phyloP scores from a whole-genome alignment of 2,797 vertebrate species.

The Channa striata region DNA sequence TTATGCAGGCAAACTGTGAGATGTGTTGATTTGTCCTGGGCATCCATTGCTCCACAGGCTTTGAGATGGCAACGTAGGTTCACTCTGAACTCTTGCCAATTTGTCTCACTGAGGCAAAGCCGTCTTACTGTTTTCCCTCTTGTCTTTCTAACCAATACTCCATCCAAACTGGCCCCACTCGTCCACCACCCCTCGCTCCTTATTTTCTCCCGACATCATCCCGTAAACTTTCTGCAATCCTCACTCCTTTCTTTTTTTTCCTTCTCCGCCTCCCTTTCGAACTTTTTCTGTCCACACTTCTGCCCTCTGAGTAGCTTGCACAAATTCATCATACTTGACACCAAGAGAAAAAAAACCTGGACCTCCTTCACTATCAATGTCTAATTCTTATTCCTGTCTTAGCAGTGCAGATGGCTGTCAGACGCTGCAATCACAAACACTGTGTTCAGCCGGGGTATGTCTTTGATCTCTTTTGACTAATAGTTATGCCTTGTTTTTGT shows the following conservation, averaged over 20 bases:
- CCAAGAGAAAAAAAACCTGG: slow-evolving; percentile 43
- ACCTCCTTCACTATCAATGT: slow-evolving; percentile 67
- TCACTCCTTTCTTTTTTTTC: slow-evolving; percentile 25
- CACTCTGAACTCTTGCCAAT: slow-evolving; percentile 75
- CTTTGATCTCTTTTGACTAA: slow-evolving; percentile 83
- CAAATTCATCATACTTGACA: slow-evolving; percentile 60
- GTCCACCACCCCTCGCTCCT: slow-evolving; percentile 10
- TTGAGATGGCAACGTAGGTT: slow-evolving; percentile 70
- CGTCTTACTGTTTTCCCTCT: slow-evolving; percentile 46
- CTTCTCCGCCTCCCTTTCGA: background rate
- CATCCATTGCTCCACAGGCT: slow-evolving; percentile 70
- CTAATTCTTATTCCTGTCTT: slow-evolving; percentile 66
- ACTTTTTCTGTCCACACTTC: slow-evolving; percentile 11
- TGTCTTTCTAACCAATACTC: slow-evolving; percentile 39
- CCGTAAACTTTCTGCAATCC: slow-evolving; percentile 26
- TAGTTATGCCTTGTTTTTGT: slow-evolving; percentile 80
- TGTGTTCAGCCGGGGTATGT: slow-evolving; percentile 60
- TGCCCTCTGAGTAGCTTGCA: slow-evolving; percentile 23
- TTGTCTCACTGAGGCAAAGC: slow-evolving; percentile 67
- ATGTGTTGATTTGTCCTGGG: slow-evolving; percentile 73
- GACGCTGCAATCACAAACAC: slow-evolving; percentile 68
- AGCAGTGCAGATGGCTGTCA: slow-evolving; percentile 74
- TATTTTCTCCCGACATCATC: slow-evolving; percentile 22
- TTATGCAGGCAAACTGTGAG: slow-evolving; percentile 69
- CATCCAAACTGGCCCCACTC: slow-evolving; percentile 20